phyloP scores from a whole-genome alignment of 1,140 invertebrate genomes.

The Pteromalus puparum region DNA sequence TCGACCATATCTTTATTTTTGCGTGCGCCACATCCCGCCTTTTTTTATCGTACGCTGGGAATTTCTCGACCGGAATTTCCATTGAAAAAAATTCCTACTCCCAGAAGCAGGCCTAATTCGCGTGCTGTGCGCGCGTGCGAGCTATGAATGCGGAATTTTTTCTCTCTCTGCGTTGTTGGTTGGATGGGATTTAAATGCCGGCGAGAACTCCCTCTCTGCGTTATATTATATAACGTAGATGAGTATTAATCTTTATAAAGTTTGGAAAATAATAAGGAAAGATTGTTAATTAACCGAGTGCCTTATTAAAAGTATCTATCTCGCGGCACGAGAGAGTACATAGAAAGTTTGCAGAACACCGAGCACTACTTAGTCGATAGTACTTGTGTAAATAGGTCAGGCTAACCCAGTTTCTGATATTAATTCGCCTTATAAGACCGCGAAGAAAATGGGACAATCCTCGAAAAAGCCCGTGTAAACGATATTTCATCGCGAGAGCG shows the following conservation, averaged over 20 bases:
- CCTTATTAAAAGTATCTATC: too few species aligned
- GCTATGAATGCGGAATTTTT: background rate
- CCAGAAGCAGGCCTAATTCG: too few species aligned
- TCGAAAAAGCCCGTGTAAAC: too few species aligned
- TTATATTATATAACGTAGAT: too few species aligned
- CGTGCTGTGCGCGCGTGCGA: background rate
- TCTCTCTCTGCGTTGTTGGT: background rate
- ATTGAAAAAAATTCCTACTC: background rate
- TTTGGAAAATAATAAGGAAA: too few species aligned
- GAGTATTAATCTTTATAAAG: too few species aligned
- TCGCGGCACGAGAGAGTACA: background rate
- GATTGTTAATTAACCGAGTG: too few species aligned
- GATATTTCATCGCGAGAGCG: too few species aligned
- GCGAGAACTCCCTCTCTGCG: background rate
- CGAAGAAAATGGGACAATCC: too few species aligned
- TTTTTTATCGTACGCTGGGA: background rate
- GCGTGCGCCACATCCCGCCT: background rate
- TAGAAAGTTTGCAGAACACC: background rate
- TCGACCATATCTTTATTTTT: background rate
- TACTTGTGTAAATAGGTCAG: conserved; percentile 31
- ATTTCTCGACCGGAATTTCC: background rate
- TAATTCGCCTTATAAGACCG: conserved; percentile 1
- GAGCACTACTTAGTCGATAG: conserved; percentile 25
- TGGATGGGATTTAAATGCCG: background rate
- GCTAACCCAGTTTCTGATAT: conserved; percentile 28